phyloP scores from a whole-genome alignment of 1,140 invertebrate genomes.

The Platorchestia sp. region DNA sequence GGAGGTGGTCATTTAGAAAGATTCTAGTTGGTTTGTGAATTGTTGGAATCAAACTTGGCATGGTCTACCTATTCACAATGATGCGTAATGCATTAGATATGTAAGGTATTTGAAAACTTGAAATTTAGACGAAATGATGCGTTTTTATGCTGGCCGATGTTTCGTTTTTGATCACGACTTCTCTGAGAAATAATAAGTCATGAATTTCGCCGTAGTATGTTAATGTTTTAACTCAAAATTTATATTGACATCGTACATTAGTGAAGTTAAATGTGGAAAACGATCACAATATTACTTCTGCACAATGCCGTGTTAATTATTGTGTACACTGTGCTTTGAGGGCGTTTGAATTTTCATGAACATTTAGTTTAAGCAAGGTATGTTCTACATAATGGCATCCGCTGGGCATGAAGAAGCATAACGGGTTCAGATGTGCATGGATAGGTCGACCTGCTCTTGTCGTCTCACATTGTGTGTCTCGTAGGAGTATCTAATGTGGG shows the following conservation, averaged over 20 bases:
- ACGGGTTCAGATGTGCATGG: neutral
- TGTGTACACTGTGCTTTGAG: no score
- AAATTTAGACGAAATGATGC: no score
- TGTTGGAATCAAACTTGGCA: neutral
- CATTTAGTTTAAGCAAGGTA: no score
- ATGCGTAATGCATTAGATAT: no score
- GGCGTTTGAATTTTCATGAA: neutral
- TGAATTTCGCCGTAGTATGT: neutral
- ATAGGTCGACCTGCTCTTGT: neutral
- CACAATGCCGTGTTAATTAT: no score
- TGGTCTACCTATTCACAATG: neutral
- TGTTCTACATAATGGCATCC: neutral
- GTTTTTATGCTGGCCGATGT: no score
- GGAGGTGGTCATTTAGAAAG: neutral
- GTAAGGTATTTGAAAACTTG: no score
- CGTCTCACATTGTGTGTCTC: neutral
- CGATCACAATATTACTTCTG: no score
- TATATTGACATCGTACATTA: no score
- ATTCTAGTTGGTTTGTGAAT: neutral
- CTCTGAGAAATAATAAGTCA: neutral
- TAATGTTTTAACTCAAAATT: no score
- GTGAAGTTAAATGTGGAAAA: no score
- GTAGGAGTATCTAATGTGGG: neutral
- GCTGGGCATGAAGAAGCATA: neutral
- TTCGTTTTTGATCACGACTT: no score